Percentiles rank a stretch among this genome's conserved stretches.
phyloP scores from a whole-genome alignment of 2,888 invertebrate genomes.

The Drosophila barbarae region DNA sequence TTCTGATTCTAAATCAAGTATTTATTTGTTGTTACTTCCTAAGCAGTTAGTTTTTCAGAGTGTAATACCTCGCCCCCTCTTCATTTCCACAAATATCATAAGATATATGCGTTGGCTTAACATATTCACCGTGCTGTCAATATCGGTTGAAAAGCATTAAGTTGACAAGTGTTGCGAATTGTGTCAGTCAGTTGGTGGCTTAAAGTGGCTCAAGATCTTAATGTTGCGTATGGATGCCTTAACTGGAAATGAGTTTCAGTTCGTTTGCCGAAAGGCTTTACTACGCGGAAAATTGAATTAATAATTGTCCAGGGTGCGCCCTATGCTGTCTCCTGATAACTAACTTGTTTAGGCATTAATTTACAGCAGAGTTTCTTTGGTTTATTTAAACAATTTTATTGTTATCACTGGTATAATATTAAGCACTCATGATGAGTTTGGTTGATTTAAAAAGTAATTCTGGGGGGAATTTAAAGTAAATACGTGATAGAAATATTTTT shows the following conservation, averaged over 20 bases:
- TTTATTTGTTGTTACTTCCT: too few relatives aligned
- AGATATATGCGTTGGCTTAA: conserved; percentile 49
- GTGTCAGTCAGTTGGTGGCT: conserved; percentile 38
- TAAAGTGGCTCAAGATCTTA: conserved; percentile 56
- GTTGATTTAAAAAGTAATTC: not conserved
- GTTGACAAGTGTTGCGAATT: conserved; percentile 74
- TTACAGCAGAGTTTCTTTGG: conserved; percentile 3
- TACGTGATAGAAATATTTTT: not conserved
- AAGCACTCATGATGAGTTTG: conserved; percentile 4
- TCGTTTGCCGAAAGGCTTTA: conserved; percentile 35
- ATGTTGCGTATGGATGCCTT: conserved; percentile 21
- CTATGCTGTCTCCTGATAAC: not conserved
- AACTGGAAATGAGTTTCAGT: conserved; percentile 34
- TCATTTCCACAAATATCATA: conserved; percentile 11
- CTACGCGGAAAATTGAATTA: conserved; percentile 29
- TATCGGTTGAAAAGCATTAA: conserved; percentile 60
- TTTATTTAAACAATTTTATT: conserved; percentile 15
- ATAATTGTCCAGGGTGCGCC: conserved; percentile 18
- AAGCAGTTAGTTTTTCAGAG: not conserved
- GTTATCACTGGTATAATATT: not conserved
- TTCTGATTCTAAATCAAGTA: too few relatives aligned
- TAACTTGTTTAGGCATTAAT: conserved; percentile 2
- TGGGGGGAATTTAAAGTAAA: not conserved
- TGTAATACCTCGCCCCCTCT: conserved; percentile 1
- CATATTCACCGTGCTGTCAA: conserved; percentile 60